Percentiles rank a stretch among this genome's conserved stretches.
These are phyloP conservation scores for Lasius platythorax DNA, from an alignment of 2,888 invertebrate species.

Conservation along the genomic window DNA sequence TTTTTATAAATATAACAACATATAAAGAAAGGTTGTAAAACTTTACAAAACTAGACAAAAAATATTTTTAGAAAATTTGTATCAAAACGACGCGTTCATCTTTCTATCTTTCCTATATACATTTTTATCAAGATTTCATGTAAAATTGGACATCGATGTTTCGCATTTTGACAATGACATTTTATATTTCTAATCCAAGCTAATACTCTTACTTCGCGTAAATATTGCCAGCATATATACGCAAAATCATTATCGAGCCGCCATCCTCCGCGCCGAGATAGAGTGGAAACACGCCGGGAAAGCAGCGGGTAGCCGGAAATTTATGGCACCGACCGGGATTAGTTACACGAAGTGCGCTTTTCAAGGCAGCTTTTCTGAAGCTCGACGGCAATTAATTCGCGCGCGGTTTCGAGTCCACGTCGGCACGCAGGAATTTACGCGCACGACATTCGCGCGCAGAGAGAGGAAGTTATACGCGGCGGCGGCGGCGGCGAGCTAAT, in stretches of 20 bases:
- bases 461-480: conserved; percentile 74
- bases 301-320: conserved; percentile 31
- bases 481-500: conserved; percentile 66
- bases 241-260: conserved; percentile 34
- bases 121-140: not conserved
- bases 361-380: conserved; percentile 44
- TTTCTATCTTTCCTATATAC: not conserved
- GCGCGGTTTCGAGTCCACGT: conserved; percentile 47
- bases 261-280: conserved; percentile 18
- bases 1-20: not conserved
- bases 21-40: not conserved
- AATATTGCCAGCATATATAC: not conserved
- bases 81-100: not conserved
- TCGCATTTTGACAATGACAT: not conserved
- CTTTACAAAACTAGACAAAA: not conserved
- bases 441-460: conserved; percentile 46
- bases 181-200: not conserved
- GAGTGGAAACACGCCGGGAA: conserved; percentile 38
- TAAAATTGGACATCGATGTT: not conserved
- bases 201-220: not conserved
- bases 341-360: conserved; percentile 46
- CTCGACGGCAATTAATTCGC: conserved; percentile 49
- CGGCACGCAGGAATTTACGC: conserved; percentile 55
- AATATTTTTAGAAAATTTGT: not conserved
- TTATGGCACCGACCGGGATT: conserved; percentile 40